A percentile compares a stretch with the other conserved stretches of the same genome.
Evolutionary conservation across 2,797 vertebrate genomes (phyloP).

Genomic region (Podargus strigoides): DNA sequence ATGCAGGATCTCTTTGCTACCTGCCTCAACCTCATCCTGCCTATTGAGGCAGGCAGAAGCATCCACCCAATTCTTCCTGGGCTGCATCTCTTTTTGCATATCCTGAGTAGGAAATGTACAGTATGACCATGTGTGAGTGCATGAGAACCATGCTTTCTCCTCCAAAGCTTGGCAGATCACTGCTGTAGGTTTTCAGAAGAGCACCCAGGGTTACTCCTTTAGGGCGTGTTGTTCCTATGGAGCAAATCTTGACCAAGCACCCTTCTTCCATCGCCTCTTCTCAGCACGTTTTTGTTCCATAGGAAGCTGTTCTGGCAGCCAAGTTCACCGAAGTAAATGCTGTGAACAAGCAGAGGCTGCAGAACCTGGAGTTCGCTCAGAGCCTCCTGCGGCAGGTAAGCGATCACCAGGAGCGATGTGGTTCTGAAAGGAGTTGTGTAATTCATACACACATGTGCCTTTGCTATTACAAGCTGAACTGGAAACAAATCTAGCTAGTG

Average conservation of each 20-base stretch:
- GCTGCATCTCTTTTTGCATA: not conserved
- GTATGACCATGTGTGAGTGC: accelerated
- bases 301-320: slow-evolving; percentile 89
- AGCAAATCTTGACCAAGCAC: not conserved
- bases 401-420: accelerated
- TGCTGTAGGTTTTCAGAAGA: not conserved
- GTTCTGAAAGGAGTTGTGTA: accelerated
- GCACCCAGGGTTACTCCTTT: not conserved
- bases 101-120: not conserved
- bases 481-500: not conserved
- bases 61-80: not conserved
- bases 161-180: not conserved
- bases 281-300: not conserved
- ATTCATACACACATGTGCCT: accelerated
- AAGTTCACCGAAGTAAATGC: slow-evolving; percentile 93
- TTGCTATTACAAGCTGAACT: not conserved
- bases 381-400: slow-evolving; percentile 89
- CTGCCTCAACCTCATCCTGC: not conserved
- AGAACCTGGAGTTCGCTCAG: slow-evolving; percentile 91
- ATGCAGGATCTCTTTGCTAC: not conserved
- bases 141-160: not conserved
- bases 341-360: slow-evolving; percentile 86
- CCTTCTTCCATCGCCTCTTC: not conserved
- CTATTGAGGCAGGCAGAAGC: not conserved
- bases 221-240: not conserved